Evolutionary conservation across 2,888 invertebrate species (phyloP), one percentile per base, ranked within the genome.

Genomic region (Mythimna albipuncta): DNA sequence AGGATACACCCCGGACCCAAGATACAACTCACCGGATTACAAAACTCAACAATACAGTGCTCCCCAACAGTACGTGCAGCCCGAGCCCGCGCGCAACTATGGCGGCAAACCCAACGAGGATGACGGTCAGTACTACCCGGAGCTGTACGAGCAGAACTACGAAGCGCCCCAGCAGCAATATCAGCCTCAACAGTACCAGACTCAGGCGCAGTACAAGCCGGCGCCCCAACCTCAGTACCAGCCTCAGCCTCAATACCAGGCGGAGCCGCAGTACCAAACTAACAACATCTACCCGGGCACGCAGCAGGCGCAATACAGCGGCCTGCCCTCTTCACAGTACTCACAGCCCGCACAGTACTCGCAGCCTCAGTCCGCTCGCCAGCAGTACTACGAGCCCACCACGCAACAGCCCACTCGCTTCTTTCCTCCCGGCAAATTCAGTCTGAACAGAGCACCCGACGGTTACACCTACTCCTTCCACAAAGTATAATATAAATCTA

Each of bases 391-490:
- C 89, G 96, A 96, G 72, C 91, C 95, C 47, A 96, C 97, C 77
- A 98, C 98, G 69, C 98, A 97, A 79, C 95, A 97, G 44, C 98
- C 98, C 32, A 97, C 97, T 89, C 97, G 98, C 87, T 98, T 98
- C 96, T 98, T 98, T 92, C 98, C 98, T 68, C 98, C 98, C 47
- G 98, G 98, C 85, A 98, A 98, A 94, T 97, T 98, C 89, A 98
- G 97, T 86, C 96, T 99, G 86, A 98, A 98, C 96, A 97, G 98
- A 91, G 98, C 98, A 75, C 98, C 98, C 57, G 98, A 98, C 90
- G 98, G 98, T 89, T 98, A 97, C 96, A 98, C 98, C 89, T 98
- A 98, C 95, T 98, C 97, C 84, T 98, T 98, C 97, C 98, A 98
- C 96, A 98, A 96, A 94, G 96, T 95, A 89, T 96, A 96, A 95